Base-by-base conservation (phyloP, 37 sponge, comb jelly and placozoan species). In the Spongia lamella region DNA sequence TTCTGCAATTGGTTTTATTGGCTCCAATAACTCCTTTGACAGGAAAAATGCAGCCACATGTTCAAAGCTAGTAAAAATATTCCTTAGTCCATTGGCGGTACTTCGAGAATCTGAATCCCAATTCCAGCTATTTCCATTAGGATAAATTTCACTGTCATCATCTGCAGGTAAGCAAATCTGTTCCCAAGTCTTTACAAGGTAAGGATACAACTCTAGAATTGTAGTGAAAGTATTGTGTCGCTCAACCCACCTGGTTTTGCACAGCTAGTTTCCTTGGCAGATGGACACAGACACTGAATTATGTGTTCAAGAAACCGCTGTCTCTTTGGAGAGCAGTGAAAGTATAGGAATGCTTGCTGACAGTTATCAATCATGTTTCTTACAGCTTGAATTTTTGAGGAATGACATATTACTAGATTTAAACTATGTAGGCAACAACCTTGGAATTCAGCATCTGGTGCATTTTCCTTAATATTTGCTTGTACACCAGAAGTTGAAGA, bases 221-320 rank as follows among this genome's bases (percentile, higher is more conserved):
- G n/a, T n/a, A n/a, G n/a, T n/a, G n/a, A n/a, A 72, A 17, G 33
- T 24, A 22, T 26, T 54, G 56, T 72, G 73, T 29, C 56, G 55
- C 56, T 72, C 56, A 21, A 72, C 73, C 73, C 73, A 72, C 20
- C 73, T 56, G 31, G 73, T 72, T 39, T 54, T 72, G 50, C 74
- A 73, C 19, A 73, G 59, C 33, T 73, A 17, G 11, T 73, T 21
- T 58, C 38, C 25, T 25, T 22, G 25, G 33, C 7, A 35, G 29
- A 30, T 19, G 57, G 56, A 38, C 52, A 22, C 11, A 58, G 32
- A 7, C 25, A 24, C 35, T 31, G 36, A 19, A 73, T 49, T 19
- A 29, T 73, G 52, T 29, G 32, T 27, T 73, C 60, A 57, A 73
- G 57, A 40, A 57, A 27, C 21, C 58, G 20, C 3, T 73, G 74